Evolutionary conservation across 2,888 invertebrate genomes (phyloP).

Genomic region (Phalangium opilio): DNA sequence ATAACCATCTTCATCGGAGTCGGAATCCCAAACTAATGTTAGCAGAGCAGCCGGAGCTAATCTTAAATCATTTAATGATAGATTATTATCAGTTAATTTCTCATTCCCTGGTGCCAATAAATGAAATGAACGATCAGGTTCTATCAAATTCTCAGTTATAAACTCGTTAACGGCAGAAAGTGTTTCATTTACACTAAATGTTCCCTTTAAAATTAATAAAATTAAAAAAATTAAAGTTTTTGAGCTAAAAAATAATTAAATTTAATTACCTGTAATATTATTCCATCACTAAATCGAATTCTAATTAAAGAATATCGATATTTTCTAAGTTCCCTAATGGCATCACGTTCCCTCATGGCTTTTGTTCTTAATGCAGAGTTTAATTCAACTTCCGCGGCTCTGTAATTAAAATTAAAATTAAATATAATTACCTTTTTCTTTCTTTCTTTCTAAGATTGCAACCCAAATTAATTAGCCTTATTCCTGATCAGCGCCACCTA

Average conservation of each 20-base stretch:
- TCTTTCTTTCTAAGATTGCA: too few species aligned
- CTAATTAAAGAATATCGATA: slow-evolving; percentile 74
- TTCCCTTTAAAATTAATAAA: slow-evolving; percentile 34
- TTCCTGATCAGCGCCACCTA: too few species aligned
- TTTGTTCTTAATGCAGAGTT: slow-evolving; percentile 75
- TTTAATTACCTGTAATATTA: slow-evolving; percentile 50
- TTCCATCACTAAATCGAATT: slow-evolving; percentile 73
- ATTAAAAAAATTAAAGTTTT: too few species aligned
- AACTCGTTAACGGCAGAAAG: slow-evolving; percentile 56
- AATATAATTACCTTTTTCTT: slow-evolving; percentile 5
- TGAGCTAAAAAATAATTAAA: too few species aligned
- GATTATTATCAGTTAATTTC: slow-evolving; percentile 45
- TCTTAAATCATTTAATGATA: slow-evolving; percentile 56
- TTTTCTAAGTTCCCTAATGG: slow-evolving; percentile 52
- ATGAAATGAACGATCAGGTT: slow-evolving; percentile 28
- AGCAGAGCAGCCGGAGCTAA: slow-evolving; percentile 70
- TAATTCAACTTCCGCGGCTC: slow-evolving; percentile 59
- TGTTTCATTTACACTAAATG: slow-evolving; percentile 70
- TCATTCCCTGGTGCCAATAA: slow-evolving; percentile 19
- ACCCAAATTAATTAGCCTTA: too few species aligned
- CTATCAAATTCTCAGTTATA: slow-evolving; percentile 56
- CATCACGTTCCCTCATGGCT: slow-evolving; percentile 86
- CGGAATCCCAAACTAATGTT: slow-evolving; percentile 49
- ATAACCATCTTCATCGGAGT: slow-evolving; percentile 36
- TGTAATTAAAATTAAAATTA: slow-evolving; percentile 27